Evolutionary conservation across 1,140 invertebrate genomes (phyloP).

Genomic region (Laupala kohalensis): DNA sequence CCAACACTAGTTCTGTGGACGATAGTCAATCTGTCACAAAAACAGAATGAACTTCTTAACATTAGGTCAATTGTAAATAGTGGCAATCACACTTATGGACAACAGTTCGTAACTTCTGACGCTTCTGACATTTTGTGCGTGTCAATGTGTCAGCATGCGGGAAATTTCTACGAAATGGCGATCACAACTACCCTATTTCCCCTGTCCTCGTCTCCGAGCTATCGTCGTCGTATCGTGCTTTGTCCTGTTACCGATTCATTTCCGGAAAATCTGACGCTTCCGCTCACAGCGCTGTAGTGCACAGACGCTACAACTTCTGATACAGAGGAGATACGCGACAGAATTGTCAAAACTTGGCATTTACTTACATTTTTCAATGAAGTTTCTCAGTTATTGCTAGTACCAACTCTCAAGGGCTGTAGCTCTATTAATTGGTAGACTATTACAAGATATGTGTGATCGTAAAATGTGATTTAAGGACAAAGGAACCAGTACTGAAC

Average conservation of each 20-base stretch:
- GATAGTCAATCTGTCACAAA: constrained; percentile 5
- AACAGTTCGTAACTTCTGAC: neutral
- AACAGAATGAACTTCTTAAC: neutral
- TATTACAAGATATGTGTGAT: too few relatives aligned
- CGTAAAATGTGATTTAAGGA: too few relatives aligned
- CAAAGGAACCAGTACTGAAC: too few relatives aligned
- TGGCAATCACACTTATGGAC: neutral
- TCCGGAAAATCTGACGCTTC: constrained; percentile 4
- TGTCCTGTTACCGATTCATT: constrained; percentile 7
- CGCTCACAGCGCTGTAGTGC: constrained; percentile 4
- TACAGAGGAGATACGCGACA: too few relatives aligned
- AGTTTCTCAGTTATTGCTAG: too few relatives aligned
- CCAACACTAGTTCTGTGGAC: constrained; percentile 1
- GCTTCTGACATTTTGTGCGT: neutral
- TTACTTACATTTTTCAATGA: too few relatives aligned
- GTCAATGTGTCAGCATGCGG: neutral
- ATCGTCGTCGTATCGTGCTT: neutral
- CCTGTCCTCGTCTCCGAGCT: neutral
- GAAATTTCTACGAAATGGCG: neutral
- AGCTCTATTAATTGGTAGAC: too few relatives aligned
- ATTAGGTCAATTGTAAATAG: neutral
- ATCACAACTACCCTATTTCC: neutral
- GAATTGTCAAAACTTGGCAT: too few relatives aligned
- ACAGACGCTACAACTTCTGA: neutral
- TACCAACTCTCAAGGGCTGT: too few relatives aligned